Conservation (phyloP, 2,113 vertebrate species). For the Lanius ludovicianus region DNA sequence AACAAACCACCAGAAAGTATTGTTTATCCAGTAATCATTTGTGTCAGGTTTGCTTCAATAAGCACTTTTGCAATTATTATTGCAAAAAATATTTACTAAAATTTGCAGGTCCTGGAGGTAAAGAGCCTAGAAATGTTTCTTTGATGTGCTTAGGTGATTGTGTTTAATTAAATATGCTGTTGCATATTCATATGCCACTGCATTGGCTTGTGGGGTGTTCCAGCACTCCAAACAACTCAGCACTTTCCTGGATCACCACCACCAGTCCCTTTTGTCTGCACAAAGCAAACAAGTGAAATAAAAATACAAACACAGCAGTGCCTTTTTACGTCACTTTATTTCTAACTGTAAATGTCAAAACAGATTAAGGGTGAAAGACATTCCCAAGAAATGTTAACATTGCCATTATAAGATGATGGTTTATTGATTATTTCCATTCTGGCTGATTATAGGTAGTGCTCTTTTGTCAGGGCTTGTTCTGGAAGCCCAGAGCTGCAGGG, state of each 20-base stretch:
- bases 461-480: neutral
- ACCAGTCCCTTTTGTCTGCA: neutral
- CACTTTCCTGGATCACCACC: neutral
- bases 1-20: accelerated
- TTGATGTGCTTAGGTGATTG: neutral
- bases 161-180: neutral
- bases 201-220: neutral
- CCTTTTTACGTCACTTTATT: conserved; percentile 30
- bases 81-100: neutral
- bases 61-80: neutral
- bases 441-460: neutral
- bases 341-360: conserved; percentile 33
- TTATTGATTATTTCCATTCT: conserved; percentile 6
- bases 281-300: conserved; percentile 29
- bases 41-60: neutral
- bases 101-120: neutral
- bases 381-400: conserved; percentile 17
- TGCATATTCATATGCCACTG: neutral
- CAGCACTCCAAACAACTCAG: neutral
- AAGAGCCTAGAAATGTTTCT: neutral
- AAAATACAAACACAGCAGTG: conserved; percentile 11
- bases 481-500: neutral
- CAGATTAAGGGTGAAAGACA: conserved; percentile 20
- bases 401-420: neutral
- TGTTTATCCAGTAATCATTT: neutral